Base-by-base conservation (phyloP, 2,888 invertebrate species). In the Pammene fasciana region DNA sequence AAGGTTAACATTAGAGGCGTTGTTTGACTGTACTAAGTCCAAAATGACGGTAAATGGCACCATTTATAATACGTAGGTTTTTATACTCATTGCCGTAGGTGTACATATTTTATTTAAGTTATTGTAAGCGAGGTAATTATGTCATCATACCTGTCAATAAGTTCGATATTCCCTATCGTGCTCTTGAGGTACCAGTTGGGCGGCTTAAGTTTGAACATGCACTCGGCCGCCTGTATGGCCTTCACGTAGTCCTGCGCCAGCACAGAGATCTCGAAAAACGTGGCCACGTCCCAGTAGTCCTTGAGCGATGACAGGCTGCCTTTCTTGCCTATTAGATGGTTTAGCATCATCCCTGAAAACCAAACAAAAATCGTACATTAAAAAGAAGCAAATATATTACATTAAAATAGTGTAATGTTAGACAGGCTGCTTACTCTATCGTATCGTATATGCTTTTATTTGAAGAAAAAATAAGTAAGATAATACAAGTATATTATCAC, bases 241-340 rank as follows among this genome's bases (percentile, higher is more conserved):
- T 99, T 99, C 13, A 96, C 94, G 85, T 99, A 99, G 86, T 99
- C 99, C 87, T 99, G 98, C 1, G 99, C 99, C 41, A 99, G 93
- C 0, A 99, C 99, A 57, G 98, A 98, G 75, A 99, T 99, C 91
- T 99, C 99, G 87, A 99, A 99, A 93, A 98, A 99, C 1, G 98
- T 99, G 0, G 99, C 99, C 13, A 99, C 99, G 86, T 99, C 99
- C 99, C 99, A 99, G 84, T 99, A 99, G 84, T 99, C 99, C 77
- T 96, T 96, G 18, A 99, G 93, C 0, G 97, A 97, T 0, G 96
- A 95, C 38, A 99, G 90, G 83, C 98, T 98, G 54, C 99, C 99
- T 85, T 99, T 99, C 84, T 98, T 97, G 0, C 99, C 99, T 79
- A 99, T 99, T 70, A 99, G 93, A 90, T 99, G 99, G 86, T 99